phyloP scores from a whole-genome alignment of 2,797 vertebrate genomes.

The Anisognathus igniventris region DNA sequence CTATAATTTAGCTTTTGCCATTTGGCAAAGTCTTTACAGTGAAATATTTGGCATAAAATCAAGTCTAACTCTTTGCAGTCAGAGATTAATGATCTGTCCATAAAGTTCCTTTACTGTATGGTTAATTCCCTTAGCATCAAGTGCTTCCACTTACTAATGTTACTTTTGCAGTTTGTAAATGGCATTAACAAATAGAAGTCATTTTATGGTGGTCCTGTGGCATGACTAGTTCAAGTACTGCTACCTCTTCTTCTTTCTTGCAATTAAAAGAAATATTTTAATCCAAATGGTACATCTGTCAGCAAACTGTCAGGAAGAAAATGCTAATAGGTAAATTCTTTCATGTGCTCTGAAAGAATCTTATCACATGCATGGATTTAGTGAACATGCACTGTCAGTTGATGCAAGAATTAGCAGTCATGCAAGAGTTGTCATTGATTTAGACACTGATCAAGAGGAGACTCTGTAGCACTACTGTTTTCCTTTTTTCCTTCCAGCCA shows the following conservation, averaged over 20 bases:
- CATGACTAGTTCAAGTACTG: background rate
- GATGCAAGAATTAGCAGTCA: conserved; percentile 27
- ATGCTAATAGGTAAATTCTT: conserved; percentile 18
- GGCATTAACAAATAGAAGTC: conserved; percentile 10
- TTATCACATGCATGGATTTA: conserved; percentile 8
- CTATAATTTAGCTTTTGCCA: background rate
- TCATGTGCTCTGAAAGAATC: conserved; percentile 1
- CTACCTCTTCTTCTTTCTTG: background rate
- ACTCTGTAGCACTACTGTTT: conserved; percentile 28
- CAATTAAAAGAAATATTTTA: conserved; percentile 26
- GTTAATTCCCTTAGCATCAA: conserved; percentile 26
- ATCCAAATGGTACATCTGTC: conserved; percentile 1
- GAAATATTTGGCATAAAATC: conserved; percentile 46
- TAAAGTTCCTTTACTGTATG: conserved; percentile 36
- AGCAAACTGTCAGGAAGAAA: conserved; percentile 33
- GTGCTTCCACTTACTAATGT: conserved; percentile 25
- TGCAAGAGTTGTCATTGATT: conserved; percentile 24
- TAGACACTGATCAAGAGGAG: conserved; percentile 34
- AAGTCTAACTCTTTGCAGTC: conserved; percentile 20
- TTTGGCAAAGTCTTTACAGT: conserved; percentile 27
- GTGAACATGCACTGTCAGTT: background rate
- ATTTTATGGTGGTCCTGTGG: background rate
- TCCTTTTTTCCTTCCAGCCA: background rate
- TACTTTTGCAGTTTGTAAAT: conserved; percentile 44
- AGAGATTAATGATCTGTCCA: conserved; percentile 43